Evolutionary conservation across 2,888 invertebrate genomes (phyloP).

Genomic region (Lysandra coridon): DNA sequence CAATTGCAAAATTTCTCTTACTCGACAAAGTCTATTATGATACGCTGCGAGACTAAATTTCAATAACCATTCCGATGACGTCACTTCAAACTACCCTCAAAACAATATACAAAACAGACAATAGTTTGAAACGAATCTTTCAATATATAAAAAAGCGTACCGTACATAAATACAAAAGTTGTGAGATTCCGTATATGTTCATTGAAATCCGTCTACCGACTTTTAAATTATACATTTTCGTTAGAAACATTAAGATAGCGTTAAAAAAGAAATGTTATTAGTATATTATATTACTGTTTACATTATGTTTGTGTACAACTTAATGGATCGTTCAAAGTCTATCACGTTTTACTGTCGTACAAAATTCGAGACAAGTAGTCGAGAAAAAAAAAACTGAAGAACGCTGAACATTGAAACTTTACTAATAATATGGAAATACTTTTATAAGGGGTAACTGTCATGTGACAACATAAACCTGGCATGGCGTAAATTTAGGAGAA

Average conservation of each 20-base stretch:
- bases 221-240: constrained; percentile 26
- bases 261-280: constrained; percentile 32
- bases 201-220: constrained; percentile 31
- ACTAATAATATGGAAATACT: no score
- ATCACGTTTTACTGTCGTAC: constrained; percentile 22
- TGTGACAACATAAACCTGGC: neutral
- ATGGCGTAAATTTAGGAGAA: neutral
- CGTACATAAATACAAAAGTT: constrained; percentile 32
- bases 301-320: constrained; percentile 22
- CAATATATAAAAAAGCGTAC: constrained; percentile 19
- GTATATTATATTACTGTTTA: constrained; percentile 30
- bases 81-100: constrained; percentile 31
- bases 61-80: constrained; percentile 25
- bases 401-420: no score
- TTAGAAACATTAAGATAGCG: constrained; percentile 33
- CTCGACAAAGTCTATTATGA: constrained; percentile 5
- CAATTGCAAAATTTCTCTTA: neutral
- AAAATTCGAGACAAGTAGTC: constrained; percentile 19
- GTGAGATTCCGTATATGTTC: constrained; percentile 32
- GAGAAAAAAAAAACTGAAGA: neutral
- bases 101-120: constrained; percentile 30
- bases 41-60: constrained; percentile 30
- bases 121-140: constrained; percentile 30
- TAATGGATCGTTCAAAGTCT: constrained; percentile 25
- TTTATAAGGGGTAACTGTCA: no score